These are phyloP conservation scores for Papilio gigon DNA, from an alignment of 2,888 invertebrate species.

Conservation along the genomic window DNA sequence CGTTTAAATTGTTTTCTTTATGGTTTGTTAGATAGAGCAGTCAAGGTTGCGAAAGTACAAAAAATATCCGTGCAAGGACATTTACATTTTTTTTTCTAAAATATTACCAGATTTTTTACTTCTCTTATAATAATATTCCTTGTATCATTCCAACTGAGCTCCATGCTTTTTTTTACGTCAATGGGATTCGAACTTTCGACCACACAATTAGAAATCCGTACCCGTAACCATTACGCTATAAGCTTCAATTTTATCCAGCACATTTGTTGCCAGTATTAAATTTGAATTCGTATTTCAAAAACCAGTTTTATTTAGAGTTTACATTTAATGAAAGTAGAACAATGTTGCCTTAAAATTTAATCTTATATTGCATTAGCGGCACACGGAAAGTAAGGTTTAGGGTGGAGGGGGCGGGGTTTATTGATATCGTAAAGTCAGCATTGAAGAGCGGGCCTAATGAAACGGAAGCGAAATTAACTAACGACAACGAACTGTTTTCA, in stretches of 20 bases:
- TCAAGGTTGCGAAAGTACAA: conserved; percentile 34
- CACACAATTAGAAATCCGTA: too few relatives aligned
- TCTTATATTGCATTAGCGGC: conserved; percentile 24
- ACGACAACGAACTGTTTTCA: conserved; percentile 22
- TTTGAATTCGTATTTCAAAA: neutral
- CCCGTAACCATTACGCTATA: too few relatives aligned
- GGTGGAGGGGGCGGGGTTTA: neutral
- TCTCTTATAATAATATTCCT: too few relatives aligned
- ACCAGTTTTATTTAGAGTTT: neutral
- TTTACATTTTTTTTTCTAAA: too few relatives aligned
- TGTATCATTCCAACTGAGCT: too few relatives aligned
- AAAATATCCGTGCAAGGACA: conserved; percentile 32
- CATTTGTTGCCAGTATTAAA: neutral
- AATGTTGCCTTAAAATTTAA: conserved; percentile 25
- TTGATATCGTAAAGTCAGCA: conserved; percentile 28
- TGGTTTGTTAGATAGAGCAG: neutral
- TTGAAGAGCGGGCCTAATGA: conserved; percentile 28
- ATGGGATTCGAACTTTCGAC: too few relatives aligned
- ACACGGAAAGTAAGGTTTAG: conserved; percentile 35
- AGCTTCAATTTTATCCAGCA: too few relatives aligned
- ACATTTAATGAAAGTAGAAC: conserved; percentile 21
- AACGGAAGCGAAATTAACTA: conserved; percentile 31
- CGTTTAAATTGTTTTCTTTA: neutral
- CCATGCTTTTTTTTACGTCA: too few relatives aligned
- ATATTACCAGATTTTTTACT: too few relatives aligned